Conservation (phyloP, 2,888 invertebrate species). For the Brachypalpus laphriformis region DNA sequence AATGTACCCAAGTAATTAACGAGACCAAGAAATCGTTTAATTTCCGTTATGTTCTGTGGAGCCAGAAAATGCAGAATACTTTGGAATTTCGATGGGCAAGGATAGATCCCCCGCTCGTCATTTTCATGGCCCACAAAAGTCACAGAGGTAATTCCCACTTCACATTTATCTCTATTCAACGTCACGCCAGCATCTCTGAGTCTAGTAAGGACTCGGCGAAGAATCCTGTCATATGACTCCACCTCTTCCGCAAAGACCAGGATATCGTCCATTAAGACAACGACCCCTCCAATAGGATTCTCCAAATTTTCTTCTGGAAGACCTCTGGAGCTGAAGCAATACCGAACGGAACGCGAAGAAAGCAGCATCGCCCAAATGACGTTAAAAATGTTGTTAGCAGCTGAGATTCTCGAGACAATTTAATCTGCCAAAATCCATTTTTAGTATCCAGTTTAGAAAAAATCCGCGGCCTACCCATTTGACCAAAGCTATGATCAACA, state of each 20-base stretch:
- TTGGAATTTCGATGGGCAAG: no score
- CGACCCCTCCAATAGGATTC: slow-evolving; percentile 37
- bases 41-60: slow-evolving; percentile 15
- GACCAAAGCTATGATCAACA: no score
- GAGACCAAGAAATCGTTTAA: slow-evolving; percentile 18
- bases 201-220: neutral
- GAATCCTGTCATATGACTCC: neutral
- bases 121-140: slow-evolving; percentile 38
- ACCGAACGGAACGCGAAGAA: slow-evolving; percentile 49
- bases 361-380: slow-evolving; percentile 57
- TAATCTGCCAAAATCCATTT: slow-evolving; percentile 50
- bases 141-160: slow-evolving; percentile 26
- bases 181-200: slow-evolving; percentile 14
- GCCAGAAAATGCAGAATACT: neutral
- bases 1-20: slow-evolving; percentile 23
- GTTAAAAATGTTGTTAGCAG: slow-evolving; percentile 41
- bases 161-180: slow-evolving; percentile 38
- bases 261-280: slow-evolving; percentile 58
- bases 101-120: neutral
- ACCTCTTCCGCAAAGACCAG: slow-evolving; percentile 15
- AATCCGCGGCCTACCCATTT: no score
- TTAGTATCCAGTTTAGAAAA: slow-evolving; percentile 78
- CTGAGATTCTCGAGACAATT: slow-evolving; percentile 24
- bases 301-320: slow-evolving; percentile 41
- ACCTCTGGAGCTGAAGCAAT: slow-evolving; percentile 47